These are phyloP conservation scores for Liopterus haemorrhoidalis DNA, from an alignment of 2,888 invertebrate species.

Conservation along the genomic window DNA sequence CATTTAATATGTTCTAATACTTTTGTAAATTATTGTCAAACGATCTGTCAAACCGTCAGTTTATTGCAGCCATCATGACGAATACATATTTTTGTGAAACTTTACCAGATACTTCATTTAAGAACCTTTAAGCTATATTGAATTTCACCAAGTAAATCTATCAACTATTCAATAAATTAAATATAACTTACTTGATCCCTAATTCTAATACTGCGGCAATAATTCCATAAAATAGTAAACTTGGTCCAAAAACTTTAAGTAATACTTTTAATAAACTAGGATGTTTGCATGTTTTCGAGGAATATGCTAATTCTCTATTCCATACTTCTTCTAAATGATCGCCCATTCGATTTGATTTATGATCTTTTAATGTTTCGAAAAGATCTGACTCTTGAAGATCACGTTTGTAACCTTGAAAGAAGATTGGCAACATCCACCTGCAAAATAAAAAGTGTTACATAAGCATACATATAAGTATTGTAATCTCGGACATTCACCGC, in stretches of 20 bases:
- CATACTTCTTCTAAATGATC: conserved; percentile 56
- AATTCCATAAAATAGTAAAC: conserved; percentile 8
- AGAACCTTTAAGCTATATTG: too few species aligned
- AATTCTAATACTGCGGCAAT: conserved; percentile 16
- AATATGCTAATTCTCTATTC: conserved; percentile 40
- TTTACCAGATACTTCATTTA: too few species aligned
- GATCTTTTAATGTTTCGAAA: conserved; percentile 59
- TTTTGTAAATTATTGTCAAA: too few species aligned
- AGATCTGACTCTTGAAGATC: conserved; percentile 68
- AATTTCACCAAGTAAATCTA: too few species aligned
- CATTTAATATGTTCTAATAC: too few species aligned
- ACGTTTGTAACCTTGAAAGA: conserved; percentile 62
- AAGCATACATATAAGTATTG: too few species aligned
- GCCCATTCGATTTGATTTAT: conserved; percentile 61
- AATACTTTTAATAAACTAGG: conserved; percentile 32
- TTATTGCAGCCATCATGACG: too few species aligned
- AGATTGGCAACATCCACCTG: conserved; percentile 71
- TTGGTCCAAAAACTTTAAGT: conserved; percentile 36
- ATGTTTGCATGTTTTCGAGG: conserved; percentile 40
- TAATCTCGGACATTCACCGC: too few species aligned
- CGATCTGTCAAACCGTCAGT: too few species aligned
- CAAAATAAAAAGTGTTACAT: conserved; percentile 33
- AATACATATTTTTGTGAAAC: too few species aligned
- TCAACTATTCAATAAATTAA: conserved; percentile 1
- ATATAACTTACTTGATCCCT: conserved; percentile 16